Evolutionary conservation across 2,888 invertebrate genomes (phyloP), one percentile per base, ranked within the genome.

Genomic region (Dicycla oo): DNA sequence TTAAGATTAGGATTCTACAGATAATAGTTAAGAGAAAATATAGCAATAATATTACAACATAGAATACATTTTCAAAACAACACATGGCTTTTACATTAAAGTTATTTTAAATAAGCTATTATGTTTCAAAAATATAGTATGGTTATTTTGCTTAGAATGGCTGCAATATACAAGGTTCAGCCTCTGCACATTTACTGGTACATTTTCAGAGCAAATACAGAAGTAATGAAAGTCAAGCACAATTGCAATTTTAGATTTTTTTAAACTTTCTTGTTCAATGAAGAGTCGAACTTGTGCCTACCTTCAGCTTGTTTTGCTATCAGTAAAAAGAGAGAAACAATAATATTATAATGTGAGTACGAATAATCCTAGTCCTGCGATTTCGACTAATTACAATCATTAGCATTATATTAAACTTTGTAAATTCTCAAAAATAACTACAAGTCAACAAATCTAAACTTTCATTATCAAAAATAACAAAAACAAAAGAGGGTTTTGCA

Each of bases 401-500:
- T 30, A 30, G 18, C 2, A 13, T 13, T 30, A 26, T 15, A 13
- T 30, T 61, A 30, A 15, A 30, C 5, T 30, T n/a, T 8, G 4
- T n/a, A 15, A 45, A 62, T 30, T 62, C 15, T 30, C 15, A 47
- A n/a, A 20, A 62, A 15, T 45, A 61, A 18, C 18, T 47, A 18
- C 10, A 18, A n/a, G n/a, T n/a, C n/a, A n/a, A n/a, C n/a, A n/a
- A n/a, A 62, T 62, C 6, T 47, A 30, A n/a, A 68, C 18, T 51
- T 40, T 18, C 6, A 38, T 3, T 26, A 61, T 0, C 61, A 0
- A 11, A 26, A 1, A 7, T 56, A 66, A 26, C 13, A 68, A 69
- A 73, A 66, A 74, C 62, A 80, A 66, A 80, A 43, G 61, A 65
- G 40, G 4, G 43, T 34, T 13, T 49, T 57, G n/a, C 2, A 38